Percentiles rank a stretch among this genome's conserved stretches.
phyloP scores from a whole-genome alignment of 2,888 invertebrate genomes.

The Eurois occulta region DNA sequence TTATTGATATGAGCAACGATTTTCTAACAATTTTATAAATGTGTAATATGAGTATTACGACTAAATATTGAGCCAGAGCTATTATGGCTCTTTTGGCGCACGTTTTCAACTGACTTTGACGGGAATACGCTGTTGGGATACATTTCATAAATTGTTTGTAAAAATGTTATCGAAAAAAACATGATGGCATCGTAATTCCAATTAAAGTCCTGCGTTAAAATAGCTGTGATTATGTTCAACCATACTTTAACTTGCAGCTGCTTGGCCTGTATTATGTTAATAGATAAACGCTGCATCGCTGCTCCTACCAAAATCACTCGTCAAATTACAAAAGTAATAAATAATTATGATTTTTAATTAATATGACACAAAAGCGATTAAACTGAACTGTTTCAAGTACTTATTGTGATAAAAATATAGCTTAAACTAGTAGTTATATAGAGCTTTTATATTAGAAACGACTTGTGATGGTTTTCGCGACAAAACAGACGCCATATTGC shows the following conservation, averaged over 20 bases:
- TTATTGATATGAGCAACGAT: constrained; percentile 37
- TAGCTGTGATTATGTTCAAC: not conserved
- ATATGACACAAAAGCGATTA: constrained; percentile 67
- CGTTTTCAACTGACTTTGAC: not conserved
- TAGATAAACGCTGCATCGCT: not conserved
- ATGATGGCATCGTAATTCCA: not conserved
- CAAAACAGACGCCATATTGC: not conserved
- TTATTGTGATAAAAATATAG: constrained; percentile 60
- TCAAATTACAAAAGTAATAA: constrained; percentile 54
- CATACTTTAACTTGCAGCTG: not conserved
- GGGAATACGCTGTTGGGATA: not conserved
- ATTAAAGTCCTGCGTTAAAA: not conserved
- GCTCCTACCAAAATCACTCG: constrained; percentile 42
- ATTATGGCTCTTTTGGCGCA: not conserved
- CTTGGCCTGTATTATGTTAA: not conserved
- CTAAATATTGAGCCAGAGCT: not conserved
- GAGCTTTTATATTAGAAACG: constrained; percentile 30
- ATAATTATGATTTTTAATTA: constrained; percentile 60
- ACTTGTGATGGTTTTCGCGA: not conserved
- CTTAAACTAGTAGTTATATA: constrained; percentile 45
- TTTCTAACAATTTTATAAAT: not conserved
- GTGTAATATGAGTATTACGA: not conserved
- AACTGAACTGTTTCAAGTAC: constrained; percentile 65
- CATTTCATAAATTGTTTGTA: not conserved
- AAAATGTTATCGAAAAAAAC: not conserved